Conservation (phyloP, 2,888 invertebrate species). For the Pseudococcus jackbeardsleyi region DNA sequence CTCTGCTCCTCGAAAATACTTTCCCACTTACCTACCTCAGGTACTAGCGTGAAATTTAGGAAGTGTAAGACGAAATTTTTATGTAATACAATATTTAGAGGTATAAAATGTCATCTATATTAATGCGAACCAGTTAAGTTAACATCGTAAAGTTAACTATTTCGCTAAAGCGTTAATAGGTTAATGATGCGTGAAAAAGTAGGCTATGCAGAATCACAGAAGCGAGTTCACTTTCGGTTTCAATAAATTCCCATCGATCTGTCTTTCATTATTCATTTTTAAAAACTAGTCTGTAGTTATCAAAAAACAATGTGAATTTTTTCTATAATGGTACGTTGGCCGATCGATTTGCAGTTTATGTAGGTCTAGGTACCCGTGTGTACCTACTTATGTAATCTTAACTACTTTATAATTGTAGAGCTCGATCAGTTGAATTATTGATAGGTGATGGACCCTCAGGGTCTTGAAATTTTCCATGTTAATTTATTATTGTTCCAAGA, state of each 20-base stretch:
- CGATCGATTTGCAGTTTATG: neutral
- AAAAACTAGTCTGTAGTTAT: too few relatives aligned
- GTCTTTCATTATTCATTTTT: too few relatives aligned
- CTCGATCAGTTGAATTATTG: neutral
- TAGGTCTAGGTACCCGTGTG: neutral
- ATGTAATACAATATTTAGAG: constrained; percentile 21
- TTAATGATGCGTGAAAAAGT: neutral
- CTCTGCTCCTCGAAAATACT: constrained; percentile 31
- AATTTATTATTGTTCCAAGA: neutral
- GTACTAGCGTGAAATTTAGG: constrained; percentile 57
- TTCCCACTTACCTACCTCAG: neutral
- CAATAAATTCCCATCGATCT: neutral
- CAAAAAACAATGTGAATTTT: neutral
- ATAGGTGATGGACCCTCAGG: neutral
- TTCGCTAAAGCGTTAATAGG: constrained; percentile 9
- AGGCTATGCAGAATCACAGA: neutral
- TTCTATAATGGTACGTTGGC: neutral
- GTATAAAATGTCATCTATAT: constrained; percentile 17
- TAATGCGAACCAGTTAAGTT: constrained; percentile 10
- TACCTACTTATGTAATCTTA: neutral
- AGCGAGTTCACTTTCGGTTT: neutral
- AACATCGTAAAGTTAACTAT: constrained; percentile 21
- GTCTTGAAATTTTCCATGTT: neutral
- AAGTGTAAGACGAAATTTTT: constrained; percentile 25
- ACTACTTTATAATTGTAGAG: neutral